Conservation (phyloP, 2,888 invertebrate genomes). For the Caenorhabditis sulstoni region DNA sequence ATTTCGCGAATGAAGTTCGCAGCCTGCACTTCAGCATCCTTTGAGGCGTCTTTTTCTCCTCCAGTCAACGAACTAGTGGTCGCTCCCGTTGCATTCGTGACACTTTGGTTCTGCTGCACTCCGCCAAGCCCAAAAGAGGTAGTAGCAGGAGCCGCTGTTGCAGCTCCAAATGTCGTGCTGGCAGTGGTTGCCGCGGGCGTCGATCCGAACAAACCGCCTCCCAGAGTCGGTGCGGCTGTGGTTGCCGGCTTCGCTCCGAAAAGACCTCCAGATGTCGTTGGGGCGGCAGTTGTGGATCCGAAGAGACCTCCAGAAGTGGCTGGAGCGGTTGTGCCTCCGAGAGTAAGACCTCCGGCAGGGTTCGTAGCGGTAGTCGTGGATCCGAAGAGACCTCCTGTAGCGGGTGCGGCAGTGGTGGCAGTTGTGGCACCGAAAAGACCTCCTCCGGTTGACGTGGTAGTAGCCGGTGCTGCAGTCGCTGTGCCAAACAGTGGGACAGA, state of each 20-base stretch:
- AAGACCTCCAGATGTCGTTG: constrained; percentile 11
- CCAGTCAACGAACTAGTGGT: constrained; percentile 6
- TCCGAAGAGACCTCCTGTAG: constrained; percentile 60
- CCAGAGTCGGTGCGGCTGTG: constrained; percentile 9
- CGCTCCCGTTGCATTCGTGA: constrained; percentile 13
- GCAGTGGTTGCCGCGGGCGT: constrained; percentile 12
- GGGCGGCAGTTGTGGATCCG: constrained; percentile 28
- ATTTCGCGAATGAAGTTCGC: constrained; percentile 43
- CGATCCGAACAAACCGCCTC: constrained; percentile 34
- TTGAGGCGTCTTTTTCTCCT: constrained; percentile 45
- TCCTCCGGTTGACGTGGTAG: constrained; percentile 21
- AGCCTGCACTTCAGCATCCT: constrained; percentile 45
- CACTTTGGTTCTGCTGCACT: constrained; percentile 31
- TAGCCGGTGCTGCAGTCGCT: constrained; percentile 26
- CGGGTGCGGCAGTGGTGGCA: constrained; percentile 16
- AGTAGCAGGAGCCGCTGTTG: constrained; percentile 12
- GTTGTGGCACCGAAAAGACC: constrained; percentile 49
- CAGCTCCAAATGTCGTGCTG: constrained; percentile 7
- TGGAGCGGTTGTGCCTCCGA: constrained; percentile 36
- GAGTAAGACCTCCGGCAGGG: constrained; percentile 39
- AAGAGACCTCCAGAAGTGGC: constrained; percentile 36
- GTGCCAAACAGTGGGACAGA: constrained; percentile 24
- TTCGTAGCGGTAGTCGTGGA: constrained; percentile 13
- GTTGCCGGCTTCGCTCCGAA: background rate
- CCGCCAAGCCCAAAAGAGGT: constrained; percentile 62